Evolutionary conservation across 2,797 vertebrate genomes (phyloP), one percentile per base, ranked within the genome.

Genomic region (Urophycis tenuis): DNA sequence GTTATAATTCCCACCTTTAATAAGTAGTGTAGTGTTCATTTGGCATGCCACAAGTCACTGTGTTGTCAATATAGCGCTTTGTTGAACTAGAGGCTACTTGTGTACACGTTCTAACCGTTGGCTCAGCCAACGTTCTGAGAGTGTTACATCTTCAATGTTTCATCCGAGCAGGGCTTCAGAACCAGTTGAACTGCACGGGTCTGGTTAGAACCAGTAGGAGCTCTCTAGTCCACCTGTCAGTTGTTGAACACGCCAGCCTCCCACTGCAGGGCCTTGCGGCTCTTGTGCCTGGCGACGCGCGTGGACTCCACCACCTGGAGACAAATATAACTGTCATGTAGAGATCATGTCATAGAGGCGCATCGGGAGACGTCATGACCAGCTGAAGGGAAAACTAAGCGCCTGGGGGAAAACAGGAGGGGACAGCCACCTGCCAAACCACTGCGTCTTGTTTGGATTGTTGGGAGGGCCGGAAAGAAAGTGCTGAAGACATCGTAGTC

Each of bases 301-400:
- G 96, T 98, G 60, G 96, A 94, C 41, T 95, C 95, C 76, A 98
- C 92, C 0, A 98, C 92, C 97, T 99, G 82, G 64, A 78, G 36
- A 31, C 17, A 15, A 11, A 69, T 10, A 15, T 10, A 41, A 12
- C 31, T 49, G 31, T 12, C 9, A 15, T 15, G 12, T 33, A 12
- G 8, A 72, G 32, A 72, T 10, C 33, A 14, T n/a, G n/a, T 31
- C 25, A 30, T 6, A 30, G 69, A 25, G 10, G 1, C n/a, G 2
- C 3, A 30, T 30, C 22, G 9, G 9, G 7, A 1, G 9, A 69
- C 29, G 80, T 74, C 11, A 73, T 22, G 72, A 32, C 75, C 35
- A 7, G 33, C 33, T 34, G 33, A 7, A 34, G 33, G 33, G 3
- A 34, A 34, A 34, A 34, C 33, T 3, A 34, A 34, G 32, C 73